Percentiles rank a stretch among this genome's conserved stretches.
phyloP scores from a whole-genome alignment of 2,888 invertebrate species.

The Ceriagrion tenellum region DNA sequence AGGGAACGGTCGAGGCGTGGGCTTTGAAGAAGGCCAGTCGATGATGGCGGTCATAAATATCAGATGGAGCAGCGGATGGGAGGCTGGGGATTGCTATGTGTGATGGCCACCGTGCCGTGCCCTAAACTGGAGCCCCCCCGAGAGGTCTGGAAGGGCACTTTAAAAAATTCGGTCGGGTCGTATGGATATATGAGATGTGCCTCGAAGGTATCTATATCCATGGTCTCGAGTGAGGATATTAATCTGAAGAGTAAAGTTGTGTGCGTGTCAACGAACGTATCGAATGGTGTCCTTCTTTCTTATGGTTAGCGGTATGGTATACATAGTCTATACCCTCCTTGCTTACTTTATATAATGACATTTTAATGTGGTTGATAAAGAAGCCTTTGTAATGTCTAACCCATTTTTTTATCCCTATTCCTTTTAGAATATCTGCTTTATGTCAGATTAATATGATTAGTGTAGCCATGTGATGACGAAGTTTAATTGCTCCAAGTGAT shows the following conservation, averaged over 20 bases:
- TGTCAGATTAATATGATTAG: too few relatives aligned
- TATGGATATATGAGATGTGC: neutral
- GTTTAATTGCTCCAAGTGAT: too few relatives aligned
- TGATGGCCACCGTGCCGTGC: neutral
- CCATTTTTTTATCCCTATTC: too few relatives aligned
- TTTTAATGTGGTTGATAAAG: too few relatives aligned
- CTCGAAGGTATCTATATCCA: neutral
- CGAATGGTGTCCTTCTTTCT: neutral
- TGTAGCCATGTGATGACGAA: too few relatives aligned
- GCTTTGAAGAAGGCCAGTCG: slow-evolving; percentile 7
- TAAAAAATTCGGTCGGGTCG: neutral
- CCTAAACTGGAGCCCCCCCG: neutral
- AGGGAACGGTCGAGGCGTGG: neutral
- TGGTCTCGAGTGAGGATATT: neutral
- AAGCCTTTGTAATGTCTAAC: too few relatives aligned
- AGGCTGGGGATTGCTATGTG: neutral
- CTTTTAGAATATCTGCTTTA: too few relatives aligned
- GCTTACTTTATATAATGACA: too few relatives aligned
- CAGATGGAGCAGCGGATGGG: neutral
- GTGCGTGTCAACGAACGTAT: neutral
- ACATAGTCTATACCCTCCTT: too few relatives aligned
- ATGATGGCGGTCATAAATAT: neutral
- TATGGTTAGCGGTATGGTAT: neutral
- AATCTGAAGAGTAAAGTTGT: neutral
- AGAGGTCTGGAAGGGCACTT: neutral